Evolutionary conservation across 2,797 vertebrate genomes (phyloP).

Genomic region (Takifugu ocellatus): DNA sequence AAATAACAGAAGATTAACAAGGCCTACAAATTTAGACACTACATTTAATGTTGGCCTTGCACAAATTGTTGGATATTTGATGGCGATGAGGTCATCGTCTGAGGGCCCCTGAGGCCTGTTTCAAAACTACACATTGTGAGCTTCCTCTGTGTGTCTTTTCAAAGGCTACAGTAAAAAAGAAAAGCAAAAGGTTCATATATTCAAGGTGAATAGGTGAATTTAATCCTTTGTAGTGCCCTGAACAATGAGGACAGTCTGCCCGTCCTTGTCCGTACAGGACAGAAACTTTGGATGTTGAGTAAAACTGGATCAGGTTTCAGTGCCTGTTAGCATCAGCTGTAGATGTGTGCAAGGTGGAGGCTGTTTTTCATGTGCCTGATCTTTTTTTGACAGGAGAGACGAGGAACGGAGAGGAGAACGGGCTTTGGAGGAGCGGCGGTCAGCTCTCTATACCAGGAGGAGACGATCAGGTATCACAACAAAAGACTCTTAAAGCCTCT

Average conservation of each 20-base stretch:
- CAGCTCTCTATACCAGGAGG: constrained; percentile 95
- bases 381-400: constrained; percentile 75
- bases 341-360: constrained; percentile 5
- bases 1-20: constrained; percentile 56
- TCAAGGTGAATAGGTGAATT: constrained; percentile 16
- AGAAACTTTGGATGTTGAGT: constrained; percentile 9
- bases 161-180: constrained; percentile 6
- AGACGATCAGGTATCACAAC: constrained; percentile 88
- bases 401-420: constrained; percentile 79
- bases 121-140: constrained; percentile 26
- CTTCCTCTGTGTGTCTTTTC: constrained; percentile 7
- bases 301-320: not conserved
- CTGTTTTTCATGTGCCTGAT: constrained; percentile 29
- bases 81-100: constrained; percentile 51
- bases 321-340: not conserved
- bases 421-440: constrained; percentile 89
- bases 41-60: constrained; percentile 38
- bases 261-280: constrained; percentile 2
- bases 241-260: constrained; percentile 11
- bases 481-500: constrained; percentile 1
- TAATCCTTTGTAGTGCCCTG: constrained; percentile 18
- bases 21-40: constrained; percentile 35
- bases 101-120: constrained; percentile 10
- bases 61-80: constrained; percentile 41
- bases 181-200: constrained; percentile 7